These are phyloP conservation scores for Saturnia japonica DNA, from an alignment of 2,888 invertebrate species.

Conservation along the genomic window DNA sequence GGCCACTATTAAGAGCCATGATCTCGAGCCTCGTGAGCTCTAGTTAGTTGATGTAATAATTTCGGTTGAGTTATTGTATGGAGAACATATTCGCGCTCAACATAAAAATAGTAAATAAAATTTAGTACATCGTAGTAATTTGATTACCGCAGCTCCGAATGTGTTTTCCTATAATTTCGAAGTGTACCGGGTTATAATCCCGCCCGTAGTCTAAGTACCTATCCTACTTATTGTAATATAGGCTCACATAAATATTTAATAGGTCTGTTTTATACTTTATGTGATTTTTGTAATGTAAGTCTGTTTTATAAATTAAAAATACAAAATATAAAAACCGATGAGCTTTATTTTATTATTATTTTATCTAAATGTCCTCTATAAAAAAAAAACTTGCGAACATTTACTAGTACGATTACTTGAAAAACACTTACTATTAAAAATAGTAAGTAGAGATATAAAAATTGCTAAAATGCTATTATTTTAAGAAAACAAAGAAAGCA, in stretches of 20 bases:
- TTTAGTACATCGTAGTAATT: constrained; percentile 29
- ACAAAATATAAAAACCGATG: constrained; percentile 56
- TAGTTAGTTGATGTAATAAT: constrained; percentile 70
- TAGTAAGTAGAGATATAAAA: neutral
- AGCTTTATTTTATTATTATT: constrained; percentile 14
- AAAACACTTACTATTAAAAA: neutral
- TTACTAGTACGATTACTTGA: neutral
- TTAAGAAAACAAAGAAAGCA: neutral
- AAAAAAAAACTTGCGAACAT: neutral
- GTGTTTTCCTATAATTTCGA: constrained; percentile 71
- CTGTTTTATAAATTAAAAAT: constrained; percentile 79
- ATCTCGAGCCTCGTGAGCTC: constrained; percentile 74
- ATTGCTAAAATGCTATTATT: neutral
- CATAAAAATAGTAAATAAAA: constrained; percentile 23
- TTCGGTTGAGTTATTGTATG: constrained; percentile 63
- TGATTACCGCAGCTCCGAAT: constrained; percentile 50
- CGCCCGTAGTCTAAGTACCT: constrained; percentile 81
- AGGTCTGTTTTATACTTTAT: constrained; percentile 80
- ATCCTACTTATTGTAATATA: constrained; percentile 80
- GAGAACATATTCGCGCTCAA: constrained; percentile 63
- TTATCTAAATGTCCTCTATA: neutral
- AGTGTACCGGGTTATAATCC: constrained; percentile 82
- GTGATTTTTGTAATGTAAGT: constrained; percentile 81
- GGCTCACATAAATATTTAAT: constrained; percentile 82
- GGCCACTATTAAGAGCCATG: constrained; percentile 88